Base-by-base conservation (phyloP, 2,888 invertebrate species). In the Ophion ellenae region DNA sequence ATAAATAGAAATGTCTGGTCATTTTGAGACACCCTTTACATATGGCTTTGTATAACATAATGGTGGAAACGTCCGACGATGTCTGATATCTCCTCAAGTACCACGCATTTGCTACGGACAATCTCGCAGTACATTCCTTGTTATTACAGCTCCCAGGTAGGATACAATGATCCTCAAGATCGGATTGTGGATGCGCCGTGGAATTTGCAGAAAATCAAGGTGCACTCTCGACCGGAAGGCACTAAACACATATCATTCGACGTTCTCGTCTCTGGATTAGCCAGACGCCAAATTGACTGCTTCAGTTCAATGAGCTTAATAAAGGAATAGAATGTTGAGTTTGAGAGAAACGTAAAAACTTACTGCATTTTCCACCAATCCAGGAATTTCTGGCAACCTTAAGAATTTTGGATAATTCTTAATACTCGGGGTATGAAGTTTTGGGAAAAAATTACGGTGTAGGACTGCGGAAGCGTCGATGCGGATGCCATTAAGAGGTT, bases 31-130 rank as follows among this genome's bases (percentile, higher is more conserved):
- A 32, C 32, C 32, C 32, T 32, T 24, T 24, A 24, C 36, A 66
- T 57, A 67, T 20, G 36, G n/a, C 4, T 20, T 14, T 24, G n/a
- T 10, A 28, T 61, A 78, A 20, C 45, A 47, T 47, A 47, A 70
- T 57, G 61, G 57, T 53, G 36, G 57, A 69, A 71, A 24, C 57
- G 61, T 36, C 59, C 11, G 57, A 61, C 79, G 64, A 85, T 53
- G 76, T 80, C 73, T 83, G 85, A 53, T 83, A 77, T 85, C 83
- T 80, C 80, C 73, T 80, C 76, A 47, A 80, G 83, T 77, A 77
- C 76, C 76, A 77, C 80, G 63, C 73, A 80, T 85, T 82, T 76
- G 71, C 71, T 61, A 63, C 67, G 80, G 76, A 83, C 61, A 59
- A 63, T 83, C 76, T 75, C 79, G 64, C 73, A 47, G 73, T 73